Conservation (phyloP, 2,888 invertebrate genomes). For the Camptogramma bilineatum region DNA sequence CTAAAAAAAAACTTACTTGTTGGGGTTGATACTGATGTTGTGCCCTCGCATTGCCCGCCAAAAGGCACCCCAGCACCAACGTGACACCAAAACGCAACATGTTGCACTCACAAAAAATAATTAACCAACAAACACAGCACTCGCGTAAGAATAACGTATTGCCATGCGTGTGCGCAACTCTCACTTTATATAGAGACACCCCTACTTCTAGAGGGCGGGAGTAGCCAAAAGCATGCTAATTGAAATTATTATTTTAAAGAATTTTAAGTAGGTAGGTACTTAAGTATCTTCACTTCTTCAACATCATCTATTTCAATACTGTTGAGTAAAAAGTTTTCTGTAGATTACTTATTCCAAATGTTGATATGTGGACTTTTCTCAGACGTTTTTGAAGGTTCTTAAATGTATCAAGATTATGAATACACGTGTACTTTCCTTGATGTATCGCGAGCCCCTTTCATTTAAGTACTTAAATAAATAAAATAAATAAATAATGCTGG, state of each 20-base stretch:
- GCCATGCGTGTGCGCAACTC: conserved; percentile 68
- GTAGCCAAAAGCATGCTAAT: conserved; percentile 49
- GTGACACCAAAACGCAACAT: conserved; percentile 76
- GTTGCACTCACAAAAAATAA: conserved; percentile 63
- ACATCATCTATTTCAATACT: too few relatives aligned
- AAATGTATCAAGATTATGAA: too few relatives aligned
- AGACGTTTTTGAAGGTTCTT: too few relatives aligned
- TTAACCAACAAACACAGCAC: conserved; percentile 58
- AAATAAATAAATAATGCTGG: too few relatives aligned
- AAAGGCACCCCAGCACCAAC: conserved; percentile 71
- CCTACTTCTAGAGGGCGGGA: conserved; percentile 75
- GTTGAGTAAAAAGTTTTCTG: too few relatives aligned
- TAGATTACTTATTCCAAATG: too few relatives aligned
- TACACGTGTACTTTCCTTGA: too few relatives aligned
- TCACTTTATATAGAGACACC: conserved; percentile 81
- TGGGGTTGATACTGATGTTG: conserved; percentile 75
- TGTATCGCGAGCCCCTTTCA: too few relatives aligned
- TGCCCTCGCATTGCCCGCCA: conserved; percentile 60
- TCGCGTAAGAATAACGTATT: conserved; percentile 71
- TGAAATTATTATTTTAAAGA: conserved; percentile 42
- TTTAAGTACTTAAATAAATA: too few relatives aligned
- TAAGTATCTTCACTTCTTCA: conserved; percentile 1
- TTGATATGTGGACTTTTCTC: too few relatives aligned
- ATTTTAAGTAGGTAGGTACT: neutral
- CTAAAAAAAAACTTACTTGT: too few relatives aligned